Conservation (phyloP, 92 coral and sea anemone genomes). For the Phenganax stokvisi region DNA sequence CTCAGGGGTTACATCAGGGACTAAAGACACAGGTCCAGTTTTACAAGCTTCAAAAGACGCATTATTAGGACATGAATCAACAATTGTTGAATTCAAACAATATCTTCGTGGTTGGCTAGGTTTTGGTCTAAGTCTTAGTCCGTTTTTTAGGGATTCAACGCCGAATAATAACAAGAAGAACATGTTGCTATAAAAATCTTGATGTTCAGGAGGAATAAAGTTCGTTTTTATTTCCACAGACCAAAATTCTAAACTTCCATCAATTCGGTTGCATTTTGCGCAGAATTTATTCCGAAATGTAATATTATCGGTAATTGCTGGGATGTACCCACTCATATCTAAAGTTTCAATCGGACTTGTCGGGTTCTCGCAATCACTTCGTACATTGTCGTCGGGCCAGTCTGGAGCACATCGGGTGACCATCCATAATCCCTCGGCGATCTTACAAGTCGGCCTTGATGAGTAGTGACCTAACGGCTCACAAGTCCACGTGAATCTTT, state of each 20-base stretch:
- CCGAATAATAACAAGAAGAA: constrained; percentile 4
- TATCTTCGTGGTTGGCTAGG: constrained; percentile 10
- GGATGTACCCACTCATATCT: constrained; percentile 11
- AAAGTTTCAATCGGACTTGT: neutral
- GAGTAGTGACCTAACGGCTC: constrained; percentile 12
- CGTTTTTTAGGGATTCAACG: neutral
- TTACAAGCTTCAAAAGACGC: neutral
- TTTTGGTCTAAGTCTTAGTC: neutral
- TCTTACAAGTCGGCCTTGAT: neutral
- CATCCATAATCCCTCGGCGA: constrained; percentile 34
- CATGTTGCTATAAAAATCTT: constrained; percentile 11
- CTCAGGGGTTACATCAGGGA: neutral
- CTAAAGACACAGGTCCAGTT: constrained; percentile 17
- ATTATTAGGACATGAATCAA: constrained; percentile 9
- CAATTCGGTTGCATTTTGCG: constrained; percentile 35
- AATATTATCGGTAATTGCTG: constrained; percentile 14
- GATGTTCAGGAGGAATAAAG: constrained; percentile 27
- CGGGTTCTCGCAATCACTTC: constrained; percentile 32
- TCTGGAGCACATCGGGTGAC: constrained; percentile 37
- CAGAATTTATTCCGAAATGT: constrained; percentile 44
- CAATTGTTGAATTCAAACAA: constrained; percentile 6
- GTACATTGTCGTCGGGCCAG: constrained; percentile 35
- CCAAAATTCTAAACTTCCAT: constrained; percentile 3
- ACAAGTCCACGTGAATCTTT: constrained; percentile 24
- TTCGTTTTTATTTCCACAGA: constrained; percentile 15